Base-by-base conservation (phyloP, 2,888 invertebrate species). In the Coenonympha arcania region DNA sequence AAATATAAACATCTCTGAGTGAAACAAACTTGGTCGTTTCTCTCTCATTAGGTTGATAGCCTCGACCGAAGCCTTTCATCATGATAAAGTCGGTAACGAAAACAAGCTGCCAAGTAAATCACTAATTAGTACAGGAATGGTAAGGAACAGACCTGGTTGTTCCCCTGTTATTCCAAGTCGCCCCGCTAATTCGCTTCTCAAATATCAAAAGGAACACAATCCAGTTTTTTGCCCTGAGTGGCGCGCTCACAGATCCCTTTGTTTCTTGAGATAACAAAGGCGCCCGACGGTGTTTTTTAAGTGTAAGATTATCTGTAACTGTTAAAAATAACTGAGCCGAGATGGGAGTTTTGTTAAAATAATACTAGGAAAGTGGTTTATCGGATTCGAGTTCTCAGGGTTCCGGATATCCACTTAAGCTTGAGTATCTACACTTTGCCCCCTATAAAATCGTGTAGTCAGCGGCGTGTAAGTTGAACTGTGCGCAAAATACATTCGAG, bases 151-250 rank as follows among this genome's bases (percentile, higher is more conserved):
- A 46, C 24, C 11, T 37, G 20, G 20, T 31, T 31, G 41, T 41
- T 40, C 13, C 11, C 28, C 34, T 52, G 49, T 50, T 50, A 40
- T 53, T 47, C 20, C 30, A 42, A 42, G 31, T 42, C 9, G 13
- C 20, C 22, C 20, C 36, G 52, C 45, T 57, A 55, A 56, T 56
- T 52, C 47, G 31, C 46, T 18, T 39, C 46, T 57, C 55, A 48
- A 51, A 44, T 59, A 52, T 53, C 58, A 60, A 53, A 52, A 50
- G 59, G 37, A 56, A 57, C 41, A 42, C 48, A 50, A 55, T 50
- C 43, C 46, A 50, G 26, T 47, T 46, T 54, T 52, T 49, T 44
- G 46, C 49, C 6, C 48, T 51, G 26, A 54, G 51, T 54, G 51
- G 30, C 54, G 15, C 44, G 15, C 42, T 53, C 40, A 55, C 41